A percentile compares a stretch with the other conserved stretches of the same genome.
Conservation (phyloP, 2,797 vertebrate species). For the Paratrypauchen microcephalus region DNA sequence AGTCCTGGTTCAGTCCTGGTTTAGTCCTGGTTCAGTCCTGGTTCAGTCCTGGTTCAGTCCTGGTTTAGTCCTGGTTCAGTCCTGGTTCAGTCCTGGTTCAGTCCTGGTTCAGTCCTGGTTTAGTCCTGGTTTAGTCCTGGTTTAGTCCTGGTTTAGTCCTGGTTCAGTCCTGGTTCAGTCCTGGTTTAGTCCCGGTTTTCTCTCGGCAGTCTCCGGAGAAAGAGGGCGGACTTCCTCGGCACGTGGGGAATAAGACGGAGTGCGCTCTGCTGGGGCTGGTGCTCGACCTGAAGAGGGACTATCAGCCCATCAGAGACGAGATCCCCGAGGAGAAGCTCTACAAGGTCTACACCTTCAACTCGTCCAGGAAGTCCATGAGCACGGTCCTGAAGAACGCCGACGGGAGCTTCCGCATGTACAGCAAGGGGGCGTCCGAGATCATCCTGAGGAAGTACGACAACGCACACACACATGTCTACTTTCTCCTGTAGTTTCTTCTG, state of each 20-base stretch:
- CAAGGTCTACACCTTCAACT: constrained; percentile 99
- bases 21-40: too few relatives aligned
- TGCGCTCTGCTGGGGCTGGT: constrained; percentile 92
- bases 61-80: too few relatives aligned
- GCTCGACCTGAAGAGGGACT: constrained; percentile 89
- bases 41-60: constrained; percentile 84
- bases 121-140: too few relatives aligned
- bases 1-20: too few relatives aligned
- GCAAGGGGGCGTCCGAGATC: constrained; percentile 97
- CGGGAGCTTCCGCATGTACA: constrained; percentile 93
- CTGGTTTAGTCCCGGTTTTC: too few relatives aligned
- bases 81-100: too few relatives aligned
- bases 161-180: too few relatives aligned
- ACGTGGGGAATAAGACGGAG: constrained; percentile 98
- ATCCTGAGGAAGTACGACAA: constrained; percentile 87
- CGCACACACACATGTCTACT: too few relatives aligned
- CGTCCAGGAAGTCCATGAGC: constrained; percentile 96
- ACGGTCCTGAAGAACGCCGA: constrained; percentile 85
- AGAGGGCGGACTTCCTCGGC: constrained; percentile 92
- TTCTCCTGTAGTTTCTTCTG: too few relatives aligned
- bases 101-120: too few relatives aligned
- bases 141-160: too few relatives aligned
- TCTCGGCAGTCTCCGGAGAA: constrained; percentile 87
- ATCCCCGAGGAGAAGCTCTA: constrained; percentile 93
- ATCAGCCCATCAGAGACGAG: constrained; percentile 90